phyloP scores from a whole-genome alignment of 2,797 vertebrate species.

The Dendrocincla tyrannina region DNA sequence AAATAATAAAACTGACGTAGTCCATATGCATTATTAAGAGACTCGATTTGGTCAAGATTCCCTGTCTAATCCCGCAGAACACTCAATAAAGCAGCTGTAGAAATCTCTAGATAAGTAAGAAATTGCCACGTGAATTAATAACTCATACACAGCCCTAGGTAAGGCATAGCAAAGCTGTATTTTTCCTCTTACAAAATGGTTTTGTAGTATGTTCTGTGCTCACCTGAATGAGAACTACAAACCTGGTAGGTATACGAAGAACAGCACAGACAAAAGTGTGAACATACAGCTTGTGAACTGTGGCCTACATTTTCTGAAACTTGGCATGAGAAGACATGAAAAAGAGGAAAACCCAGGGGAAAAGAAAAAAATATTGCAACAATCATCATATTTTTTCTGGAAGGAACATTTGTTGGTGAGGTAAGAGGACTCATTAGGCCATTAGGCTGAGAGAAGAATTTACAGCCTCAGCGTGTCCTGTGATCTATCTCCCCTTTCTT shows the following conservation, averaged over 20 bases:
- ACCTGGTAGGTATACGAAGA: background rate
- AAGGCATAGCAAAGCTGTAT: background rate
- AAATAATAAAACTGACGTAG: constrained; percentile 23
- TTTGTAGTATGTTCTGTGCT: background rate
- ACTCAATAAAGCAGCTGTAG: constrained; percentile 30
- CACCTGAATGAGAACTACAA: background rate
- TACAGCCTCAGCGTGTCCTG: background rate
- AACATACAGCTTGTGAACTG: background rate
- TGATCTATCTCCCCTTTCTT: background rate
- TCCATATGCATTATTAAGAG: background rate
- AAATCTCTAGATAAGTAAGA: constrained; percentile 5
- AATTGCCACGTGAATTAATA: background rate
- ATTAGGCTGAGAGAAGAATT: background rate
- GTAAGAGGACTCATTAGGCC: background rate
- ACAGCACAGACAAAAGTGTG: background rate
- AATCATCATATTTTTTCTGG: background rate
- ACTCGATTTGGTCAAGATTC: background rate
- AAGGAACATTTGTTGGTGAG: background rate
- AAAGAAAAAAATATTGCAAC: background rate
- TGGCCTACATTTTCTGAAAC: background rate
- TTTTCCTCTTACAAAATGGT: background rate
- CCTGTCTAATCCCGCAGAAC: background rate
- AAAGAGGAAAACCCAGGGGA: background rate
- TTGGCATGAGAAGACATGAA: background rate
- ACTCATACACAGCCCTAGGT: background rate